Evolutionary conservation across 2,113 vertebrate genomes (phyloP).

Genomic region (Boulengeromyrus knoepffleri): DNA sequence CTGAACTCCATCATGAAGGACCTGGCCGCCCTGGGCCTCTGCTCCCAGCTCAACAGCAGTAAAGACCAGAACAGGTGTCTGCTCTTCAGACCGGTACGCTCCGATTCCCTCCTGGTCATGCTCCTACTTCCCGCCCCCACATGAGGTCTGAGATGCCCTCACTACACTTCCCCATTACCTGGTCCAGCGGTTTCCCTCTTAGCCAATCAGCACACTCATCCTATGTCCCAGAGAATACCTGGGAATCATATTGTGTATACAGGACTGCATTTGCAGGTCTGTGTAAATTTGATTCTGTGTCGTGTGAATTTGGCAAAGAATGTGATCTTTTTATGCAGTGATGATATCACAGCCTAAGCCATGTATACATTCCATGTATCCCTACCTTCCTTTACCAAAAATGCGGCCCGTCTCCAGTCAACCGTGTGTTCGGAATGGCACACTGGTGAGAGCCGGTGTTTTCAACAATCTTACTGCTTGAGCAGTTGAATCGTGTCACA

Average conservation of each 20-base stretch:
- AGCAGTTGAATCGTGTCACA: background rate
- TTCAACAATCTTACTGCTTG: background rate
- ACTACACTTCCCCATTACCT: background rate
- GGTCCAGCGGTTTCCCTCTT: background rate
- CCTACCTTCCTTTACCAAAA: background rate
- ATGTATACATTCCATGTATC: background rate
- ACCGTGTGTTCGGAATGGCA: background rate
- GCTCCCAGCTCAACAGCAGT: constrained; percentile 69
- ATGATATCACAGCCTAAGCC: background rate
- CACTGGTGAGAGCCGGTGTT: background rate
- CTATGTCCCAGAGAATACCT: background rate
- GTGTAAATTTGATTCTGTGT: background rate
- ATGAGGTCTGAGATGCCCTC: background rate
- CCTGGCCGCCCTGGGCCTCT: constrained; percentile 75
- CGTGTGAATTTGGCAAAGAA: background rate
- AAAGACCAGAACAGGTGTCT: constrained; percentile 62
- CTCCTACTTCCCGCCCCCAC: background rate
- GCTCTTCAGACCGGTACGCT: constrained; percentile 70
- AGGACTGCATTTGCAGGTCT: background rate
- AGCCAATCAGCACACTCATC: background rate
- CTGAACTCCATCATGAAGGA: constrained; percentile 91
- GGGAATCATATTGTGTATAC: background rate
- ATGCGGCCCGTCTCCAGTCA: background rate
- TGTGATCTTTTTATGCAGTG: background rate
- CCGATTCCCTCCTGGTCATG: background rate